phyloP scores from a whole-genome alignment of 92 coral and sea anemone species.

The Ricordea florida region DNA sequence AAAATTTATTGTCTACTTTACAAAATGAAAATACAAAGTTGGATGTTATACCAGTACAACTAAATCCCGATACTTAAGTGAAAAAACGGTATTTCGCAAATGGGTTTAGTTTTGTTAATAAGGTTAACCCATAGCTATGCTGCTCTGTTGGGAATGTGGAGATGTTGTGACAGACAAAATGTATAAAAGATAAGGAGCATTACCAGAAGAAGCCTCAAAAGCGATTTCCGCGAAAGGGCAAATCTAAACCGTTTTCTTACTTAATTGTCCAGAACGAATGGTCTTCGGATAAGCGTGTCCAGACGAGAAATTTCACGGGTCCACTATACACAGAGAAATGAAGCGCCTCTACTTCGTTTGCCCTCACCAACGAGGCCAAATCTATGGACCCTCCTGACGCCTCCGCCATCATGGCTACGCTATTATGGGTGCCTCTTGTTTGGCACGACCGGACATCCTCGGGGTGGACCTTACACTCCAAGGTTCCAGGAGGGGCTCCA shows the following conservation, averaged over 20 bases:
- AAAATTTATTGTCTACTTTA: too few species aligned
- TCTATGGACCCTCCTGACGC: constrained; percentile 62
- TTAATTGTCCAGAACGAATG: constrained; percentile 74
- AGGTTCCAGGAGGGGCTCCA: constrained; percentile 19
- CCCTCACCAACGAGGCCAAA: constrained; percentile 58
- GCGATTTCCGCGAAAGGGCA: constrained; percentile 2
- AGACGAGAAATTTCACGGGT: constrained; percentile 66
- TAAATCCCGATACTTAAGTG: not conserved
- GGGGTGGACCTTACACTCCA: constrained; percentile 36
- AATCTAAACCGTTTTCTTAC: constrained; percentile 53
- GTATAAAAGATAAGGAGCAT: not conserved
- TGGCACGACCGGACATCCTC: not conserved
- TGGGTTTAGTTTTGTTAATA: not conserved
- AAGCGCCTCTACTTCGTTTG: constrained; percentile 74
- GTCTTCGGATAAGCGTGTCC: constrained; percentile 81
- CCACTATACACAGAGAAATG: constrained; percentile 61
- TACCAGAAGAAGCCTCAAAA: not conserved
- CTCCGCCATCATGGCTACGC: constrained; percentile 73
- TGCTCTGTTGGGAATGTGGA: not conserved
- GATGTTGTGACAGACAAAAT: not conserved
- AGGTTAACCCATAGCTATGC: not conserved
- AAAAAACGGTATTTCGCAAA: not conserved
- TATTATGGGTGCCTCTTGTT: constrained; percentile 17
- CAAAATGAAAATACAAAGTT: too few species aligned
- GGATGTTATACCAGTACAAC: too few species aligned